phyloP scores from a whole-genome alignment of 2,888 invertebrate species.

The Chironomus tentans region DNA sequence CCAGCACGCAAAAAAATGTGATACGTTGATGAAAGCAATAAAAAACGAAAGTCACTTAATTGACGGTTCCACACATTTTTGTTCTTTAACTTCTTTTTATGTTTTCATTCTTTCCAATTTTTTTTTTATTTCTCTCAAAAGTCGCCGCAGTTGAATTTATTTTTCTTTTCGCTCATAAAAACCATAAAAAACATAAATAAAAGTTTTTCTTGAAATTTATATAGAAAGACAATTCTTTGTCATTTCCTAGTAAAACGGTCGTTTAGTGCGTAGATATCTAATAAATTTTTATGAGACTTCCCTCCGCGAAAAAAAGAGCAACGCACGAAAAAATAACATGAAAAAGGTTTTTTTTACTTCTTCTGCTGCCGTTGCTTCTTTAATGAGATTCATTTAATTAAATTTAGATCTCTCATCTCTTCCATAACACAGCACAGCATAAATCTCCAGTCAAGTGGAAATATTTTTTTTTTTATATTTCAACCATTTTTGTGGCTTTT shows the following conservation, averaged over 20 bases:
- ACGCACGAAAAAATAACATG: background rate
- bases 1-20: too few species aligned
- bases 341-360: background rate
- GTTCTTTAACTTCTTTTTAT: background rate
- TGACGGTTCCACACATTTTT: too few species aligned
- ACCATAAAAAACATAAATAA: too few species aligned
- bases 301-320: background rate
- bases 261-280: background rate
- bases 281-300: background rate
- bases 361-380: background rate
- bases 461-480: background rate
- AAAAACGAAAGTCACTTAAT: too few species aligned
- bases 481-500: background rate
- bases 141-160: too few species aligned
- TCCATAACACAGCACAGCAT: background rate
- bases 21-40: too few species aligned
- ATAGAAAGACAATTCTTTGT: background rate
- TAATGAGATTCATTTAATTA: slow-evolving; percentile 25
- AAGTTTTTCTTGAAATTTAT: background rate
- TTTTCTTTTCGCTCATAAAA: too few species aligned
- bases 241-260: background rate
- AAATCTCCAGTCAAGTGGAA: slow-evolving; percentile 23
- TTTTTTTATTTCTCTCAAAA: too few species aligned
- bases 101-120: background rate
- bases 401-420: slow-evolving; percentile 10